These are phyloP conservation scores for Pseudococcus viburni DNA, from an alignment of 2,888 invertebrate genomes.

Conservation along the genomic window DNA sequence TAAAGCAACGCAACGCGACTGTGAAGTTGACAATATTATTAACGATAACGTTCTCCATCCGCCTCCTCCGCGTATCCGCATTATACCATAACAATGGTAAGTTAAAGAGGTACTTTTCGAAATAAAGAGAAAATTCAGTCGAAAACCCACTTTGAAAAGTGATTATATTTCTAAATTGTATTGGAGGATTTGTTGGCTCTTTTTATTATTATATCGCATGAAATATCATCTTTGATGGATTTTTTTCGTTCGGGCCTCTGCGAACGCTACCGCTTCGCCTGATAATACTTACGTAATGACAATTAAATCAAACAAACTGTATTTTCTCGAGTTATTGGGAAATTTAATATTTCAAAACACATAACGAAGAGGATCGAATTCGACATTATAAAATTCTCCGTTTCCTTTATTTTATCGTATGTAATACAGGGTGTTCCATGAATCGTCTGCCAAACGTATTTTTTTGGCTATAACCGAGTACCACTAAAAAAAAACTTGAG, in stretches of 20 bases:
- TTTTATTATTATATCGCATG: conserved; percentile 2
- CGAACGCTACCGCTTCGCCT: too few species aligned
- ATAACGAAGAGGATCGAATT: neutral
- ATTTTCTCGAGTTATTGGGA: neutral
- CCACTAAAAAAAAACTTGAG: too few species aligned
- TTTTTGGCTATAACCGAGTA: too few species aligned
- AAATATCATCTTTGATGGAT: conserved; percentile 6
- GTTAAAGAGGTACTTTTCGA: conserved; percentile 11
- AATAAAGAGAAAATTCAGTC: conserved; percentile 18
- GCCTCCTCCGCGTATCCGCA: neutral
- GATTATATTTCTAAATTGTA: conserved; percentile 20
- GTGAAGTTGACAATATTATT: conserved; percentile 25
- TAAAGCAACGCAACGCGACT: neutral
- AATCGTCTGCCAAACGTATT: too few species aligned
- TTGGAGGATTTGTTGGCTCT: conserved; percentile 1
- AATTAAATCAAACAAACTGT: conserved; percentile 20
- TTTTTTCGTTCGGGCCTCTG: neutral
- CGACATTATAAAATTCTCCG: neutral
- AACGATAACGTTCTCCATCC: neutral
- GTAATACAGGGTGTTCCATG: too few species aligned
- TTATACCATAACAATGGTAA: conserved; percentile 22
- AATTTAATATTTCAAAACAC: neutral
- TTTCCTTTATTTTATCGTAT: neutral
- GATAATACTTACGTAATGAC: neutral
- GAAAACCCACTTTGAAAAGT: conserved; percentile 8